Evolutionary conservation across 2,113 vertebrate species (phyloP), one percentile per base, ranked within the genome.

Genomic region (Cervus canadensis): DNA sequence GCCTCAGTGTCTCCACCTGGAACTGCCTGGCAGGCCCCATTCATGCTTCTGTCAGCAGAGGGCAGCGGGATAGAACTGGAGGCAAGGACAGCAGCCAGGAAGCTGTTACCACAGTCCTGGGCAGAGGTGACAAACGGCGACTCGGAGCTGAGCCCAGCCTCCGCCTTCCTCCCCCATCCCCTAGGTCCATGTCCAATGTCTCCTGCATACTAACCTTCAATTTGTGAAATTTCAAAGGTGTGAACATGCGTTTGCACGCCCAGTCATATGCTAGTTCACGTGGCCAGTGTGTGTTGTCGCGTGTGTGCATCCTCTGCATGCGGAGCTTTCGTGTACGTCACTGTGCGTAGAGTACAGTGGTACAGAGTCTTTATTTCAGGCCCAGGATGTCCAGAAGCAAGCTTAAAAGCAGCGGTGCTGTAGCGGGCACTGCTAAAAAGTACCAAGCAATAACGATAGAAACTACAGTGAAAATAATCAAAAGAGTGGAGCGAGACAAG

Each of bases 141-240:
- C 25, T 23, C 25, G 5, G 64, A 30, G 33, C 17, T n/a, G 56
- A 54, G 48, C 36, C 45, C 14, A 19, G 52, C 52, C n/a, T 43
- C 52, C 10, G 1, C 25, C 3, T 74, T 12, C 30, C 13, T 60
- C 12, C 9, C 5, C 4, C 19, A 2, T 14, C 33, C n/a, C 17
- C 25, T 28, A 19, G 7, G 12, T 40, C 48, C 78, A 59, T 9
- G 5, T 23, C 30, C 36, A 26, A 13, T 11, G 36, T 43, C 71
- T 43, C 23, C 71, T 26, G 12, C 71, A 2, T 6, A 26, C 40
- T 4, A 14, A 26, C 71, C 2, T 14, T 26, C 40, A 43, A 3
- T 25, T 15, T 43, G 71, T 76, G 71, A 25, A 43, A 43, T 76
- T 13, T 26, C 71, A 76, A 43, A 76, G 23, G 6, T 26, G 71